Conservation (phyloP, 1,140 invertebrate genomes). For the Goniozus legneri region DNA sequence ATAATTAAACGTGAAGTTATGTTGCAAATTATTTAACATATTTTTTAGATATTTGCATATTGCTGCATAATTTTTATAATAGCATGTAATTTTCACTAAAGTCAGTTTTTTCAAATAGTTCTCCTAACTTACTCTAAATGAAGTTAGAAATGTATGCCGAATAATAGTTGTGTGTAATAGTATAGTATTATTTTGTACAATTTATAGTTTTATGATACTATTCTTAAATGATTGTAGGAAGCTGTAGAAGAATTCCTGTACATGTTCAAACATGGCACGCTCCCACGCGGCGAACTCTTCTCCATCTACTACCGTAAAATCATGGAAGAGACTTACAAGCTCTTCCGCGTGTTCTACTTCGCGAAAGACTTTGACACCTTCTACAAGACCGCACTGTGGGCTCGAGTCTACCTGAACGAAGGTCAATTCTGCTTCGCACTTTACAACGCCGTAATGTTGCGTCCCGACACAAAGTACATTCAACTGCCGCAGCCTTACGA, state of each 20-base stretch:
- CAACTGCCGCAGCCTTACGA: slow-evolving; percentile 63
- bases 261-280: slow-evolving; percentile 41
- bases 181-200: no score
- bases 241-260: slow-evolving; percentile 39
- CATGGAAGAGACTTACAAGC: slow-evolving; percentile 51
- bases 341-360: slow-evolving; percentile 60
- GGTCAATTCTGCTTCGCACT: slow-evolving; percentile 60
- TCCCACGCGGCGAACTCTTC: slow-evolving; percentile 58
- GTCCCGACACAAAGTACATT: slow-evolving; percentile 57
- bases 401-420: slow-evolving; percentile 59
- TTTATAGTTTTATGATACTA: no score
- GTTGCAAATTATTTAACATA: no score
- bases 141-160: no score
- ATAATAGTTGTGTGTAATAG: no score
- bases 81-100: no score
- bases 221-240: slow-evolving; percentile 35
- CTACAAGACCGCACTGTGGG: slow-evolving; percentile 61
- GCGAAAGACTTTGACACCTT: slow-evolving; percentile 65
- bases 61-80: no score
- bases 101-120: no score
- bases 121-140: no score
- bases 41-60: no score
- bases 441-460: slow-evolving; percentile 59
- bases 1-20: no score
- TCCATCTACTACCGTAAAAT: slow-evolving; percentile 54